phyloP scores from a whole-genome alignment of 2,113 vertebrate genomes.

The Ailuropoda melanoleuca region DNA sequence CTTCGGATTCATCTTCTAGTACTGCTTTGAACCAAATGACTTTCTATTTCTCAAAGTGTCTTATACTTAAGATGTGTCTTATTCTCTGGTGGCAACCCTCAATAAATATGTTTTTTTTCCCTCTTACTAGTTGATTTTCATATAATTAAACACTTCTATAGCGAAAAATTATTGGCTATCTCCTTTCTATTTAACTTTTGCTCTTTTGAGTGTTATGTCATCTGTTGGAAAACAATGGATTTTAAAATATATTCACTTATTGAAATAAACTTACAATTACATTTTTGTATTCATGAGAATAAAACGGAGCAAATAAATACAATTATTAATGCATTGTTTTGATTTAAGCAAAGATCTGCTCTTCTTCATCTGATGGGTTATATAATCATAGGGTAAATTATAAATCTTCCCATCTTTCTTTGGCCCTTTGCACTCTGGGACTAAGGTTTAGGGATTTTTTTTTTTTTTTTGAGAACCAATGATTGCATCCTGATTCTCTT shows the following conservation, averaged over 20 bases:
- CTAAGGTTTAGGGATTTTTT: background rate
- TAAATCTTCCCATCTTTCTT: background rate
- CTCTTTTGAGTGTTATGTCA: background rate
- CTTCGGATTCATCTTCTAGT: background rate
- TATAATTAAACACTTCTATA: background rate
- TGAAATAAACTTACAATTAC: conserved; percentile 17
- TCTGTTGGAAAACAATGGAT: background rate
- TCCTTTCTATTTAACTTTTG: background rate
- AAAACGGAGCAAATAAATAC: background rate
- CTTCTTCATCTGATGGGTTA: background rate
- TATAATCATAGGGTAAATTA: background rate
- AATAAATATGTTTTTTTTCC: background rate
- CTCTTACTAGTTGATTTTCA: background rate
- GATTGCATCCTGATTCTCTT: background rate
- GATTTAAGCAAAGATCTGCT: background rate
- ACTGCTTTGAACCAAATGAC: background rate
- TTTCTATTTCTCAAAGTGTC: background rate
- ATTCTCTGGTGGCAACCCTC: background rate
- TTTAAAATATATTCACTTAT: background rate
- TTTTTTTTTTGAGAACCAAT: background rate
- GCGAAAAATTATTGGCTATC: background rate
- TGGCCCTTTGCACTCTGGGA: background rate
- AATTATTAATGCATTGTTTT: background rate
- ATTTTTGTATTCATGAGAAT: background rate
- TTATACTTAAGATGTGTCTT: background rate